Evolutionary conservation across 2,888 invertebrate genomes (phyloP).

Genomic region (Metopia argyrocephala): DNA sequence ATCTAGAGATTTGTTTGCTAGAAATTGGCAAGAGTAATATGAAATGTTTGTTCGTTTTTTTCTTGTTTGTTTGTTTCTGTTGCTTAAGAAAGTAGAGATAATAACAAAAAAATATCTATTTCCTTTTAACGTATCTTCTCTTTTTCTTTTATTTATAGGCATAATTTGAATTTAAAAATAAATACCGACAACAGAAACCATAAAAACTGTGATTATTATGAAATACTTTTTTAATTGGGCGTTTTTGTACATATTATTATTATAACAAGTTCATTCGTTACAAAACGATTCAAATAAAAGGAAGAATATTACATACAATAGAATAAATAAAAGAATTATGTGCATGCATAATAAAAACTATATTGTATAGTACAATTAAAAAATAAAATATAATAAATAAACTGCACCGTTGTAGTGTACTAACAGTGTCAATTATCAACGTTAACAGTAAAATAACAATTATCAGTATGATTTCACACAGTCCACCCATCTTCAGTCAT

Average conservation of each 20-base stretch:
- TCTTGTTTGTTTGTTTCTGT: too few relatives aligned
- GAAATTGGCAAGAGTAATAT: too few relatives aligned
- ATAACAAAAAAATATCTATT: too few relatives aligned
- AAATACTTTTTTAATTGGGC: not conserved
- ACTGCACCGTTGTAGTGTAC: not conserved
- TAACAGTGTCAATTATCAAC: conserved; percentile 51
- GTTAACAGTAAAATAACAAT: conserved; percentile 50
- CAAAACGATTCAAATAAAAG: not conserved
- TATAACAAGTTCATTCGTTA: conserved; percentile 8
- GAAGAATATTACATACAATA: conserved; percentile 24
- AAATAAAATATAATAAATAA: not conserved
- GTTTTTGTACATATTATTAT: conserved; percentile 1
- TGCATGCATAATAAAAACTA: not conserved
- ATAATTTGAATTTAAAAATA: conserved; percentile 22
- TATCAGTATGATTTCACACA: conserved; percentile 83
- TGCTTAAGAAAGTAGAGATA: too few relatives aligned
- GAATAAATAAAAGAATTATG: not conserved
- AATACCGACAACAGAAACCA: conserved; percentile 27
- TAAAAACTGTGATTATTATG: conserved; percentile 49
- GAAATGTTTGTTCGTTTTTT: too few relatives aligned
- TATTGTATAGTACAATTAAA: not conserved
- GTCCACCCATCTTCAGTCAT: conserved; percentile 85
- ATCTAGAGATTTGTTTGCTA: too few relatives aligned
- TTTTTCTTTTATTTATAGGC: conserved; percentile 45
- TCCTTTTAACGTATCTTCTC: not conserved